phyloP scores from a whole-genome alignment of 2,888 invertebrate genomes.

The Liposcelis brunnea region DNA sequence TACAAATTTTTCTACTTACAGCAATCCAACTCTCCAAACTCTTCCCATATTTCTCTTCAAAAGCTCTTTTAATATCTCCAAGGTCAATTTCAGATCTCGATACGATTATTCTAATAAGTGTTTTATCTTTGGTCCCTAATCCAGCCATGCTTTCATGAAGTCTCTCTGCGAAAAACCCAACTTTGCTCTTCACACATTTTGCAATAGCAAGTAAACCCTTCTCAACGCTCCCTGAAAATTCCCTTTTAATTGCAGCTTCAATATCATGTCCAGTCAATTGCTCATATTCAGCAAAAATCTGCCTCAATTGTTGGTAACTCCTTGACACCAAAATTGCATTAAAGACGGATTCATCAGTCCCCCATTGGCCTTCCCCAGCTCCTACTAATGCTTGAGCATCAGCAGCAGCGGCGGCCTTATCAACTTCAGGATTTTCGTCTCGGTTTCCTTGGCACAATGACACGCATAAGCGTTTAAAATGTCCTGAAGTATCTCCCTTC shows the following conservation, averaged over 20 bases:
- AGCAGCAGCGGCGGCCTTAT: constrained; percentile 57
- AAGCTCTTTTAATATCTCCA: constrained; percentile 82
- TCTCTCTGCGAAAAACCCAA: constrained; percentile 81
- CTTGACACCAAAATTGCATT: constrained; percentile 71
- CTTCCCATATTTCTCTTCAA: constrained; percentile 64
- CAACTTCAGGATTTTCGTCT: constrained; percentile 74
- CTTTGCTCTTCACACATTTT: constrained; percentile 77
- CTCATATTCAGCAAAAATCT: constrained; percentile 73
- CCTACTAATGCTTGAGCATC: constrained; percentile 64
- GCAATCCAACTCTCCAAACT: constrained; percentile 69
- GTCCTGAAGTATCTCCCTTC: constrained; percentile 87
- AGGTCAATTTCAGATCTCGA: constrained; percentile 84
- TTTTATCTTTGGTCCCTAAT: constrained; percentile 76
- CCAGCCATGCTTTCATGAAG: constrained; percentile 84
- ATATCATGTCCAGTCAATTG: constrained; percentile 65
- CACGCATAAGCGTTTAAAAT: constrained; percentile 80
- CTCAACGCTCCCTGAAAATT: constrained; percentile 75
- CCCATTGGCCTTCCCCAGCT: constrained; percentile 71
- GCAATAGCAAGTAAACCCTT: constrained; percentile 78
- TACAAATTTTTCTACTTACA: constrained; percentile 50
- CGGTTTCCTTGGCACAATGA: constrained; percentile 69
- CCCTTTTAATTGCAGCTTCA: constrained; percentile 67
- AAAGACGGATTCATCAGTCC: constrained; percentile 80
- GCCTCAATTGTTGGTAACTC: constrained; percentile 75
- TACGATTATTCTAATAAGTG: constrained; percentile 79